Evolutionary conservation across 2,888 invertebrate species (phyloP), one percentile per base, ranked within the genome.

Genomic region (Philereme vetulata): DNA sequence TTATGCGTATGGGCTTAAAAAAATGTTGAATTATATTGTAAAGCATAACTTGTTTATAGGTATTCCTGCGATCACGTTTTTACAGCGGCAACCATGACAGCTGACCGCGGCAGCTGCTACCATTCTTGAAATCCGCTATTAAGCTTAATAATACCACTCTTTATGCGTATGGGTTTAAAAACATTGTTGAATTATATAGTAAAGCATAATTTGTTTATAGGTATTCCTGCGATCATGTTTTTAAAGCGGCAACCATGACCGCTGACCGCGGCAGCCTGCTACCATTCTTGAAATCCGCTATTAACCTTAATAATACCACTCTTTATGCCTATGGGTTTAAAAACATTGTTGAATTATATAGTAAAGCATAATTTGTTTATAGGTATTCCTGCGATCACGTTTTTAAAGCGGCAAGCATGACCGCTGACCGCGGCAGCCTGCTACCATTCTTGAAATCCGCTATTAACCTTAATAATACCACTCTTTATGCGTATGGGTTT

Each of bases 81-180:
- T 4, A 21, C 9, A 5, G n/a, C 48, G 42, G 46, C 4, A 47
- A 34, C 55, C 55, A 7, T 55, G 55, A 55, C 55, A 42, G 7
- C 5, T 55, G 55, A 55, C 55, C 55, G 35, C 47, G 10, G 9
- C 3, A n/a, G 10, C 47, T 42, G 48, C 55, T 48, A 10, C 7
- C 3, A 36, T 38, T 49, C 36, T 49, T 4, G 11, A 36, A 38
- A 10, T 10, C 42, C 42, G 40, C 48, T 42, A 54, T 54, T 42
- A 47, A 9, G 9, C 4, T 33, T 54, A 44, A 50, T 38, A 21
- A 21, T 2, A 21, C 21, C 21, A 1, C 21, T 21, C 1, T 21
- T 21, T 2, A 1, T 21, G 21, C 21, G 21, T 21, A 21, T 1
- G 21, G 21, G 21, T 21, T 21, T n/a, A n/a, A n/a, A n/a, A n/a